phyloP scores from a whole-genome alignment of 30 jellyfish, hydroid and myxozoan genomes.

The Haliclystus octoradiatus region DNA sequence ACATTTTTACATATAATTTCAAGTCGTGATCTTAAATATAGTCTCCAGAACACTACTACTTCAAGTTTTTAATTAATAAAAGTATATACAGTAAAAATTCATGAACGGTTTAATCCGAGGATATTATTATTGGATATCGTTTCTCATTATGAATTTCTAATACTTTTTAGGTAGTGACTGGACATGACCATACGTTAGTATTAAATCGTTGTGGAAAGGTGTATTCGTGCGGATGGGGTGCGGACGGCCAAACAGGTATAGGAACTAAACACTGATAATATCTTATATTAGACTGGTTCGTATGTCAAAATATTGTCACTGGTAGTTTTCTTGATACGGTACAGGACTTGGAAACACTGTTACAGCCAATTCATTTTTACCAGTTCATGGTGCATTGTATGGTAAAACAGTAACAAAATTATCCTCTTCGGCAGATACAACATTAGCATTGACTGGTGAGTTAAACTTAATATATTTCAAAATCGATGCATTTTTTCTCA shows the following conservation, averaged over 20 bases:
- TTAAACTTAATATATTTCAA: neutral
- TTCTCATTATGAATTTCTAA: neutral
- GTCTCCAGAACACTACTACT: too few relatives aligned
- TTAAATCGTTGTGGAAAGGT: slow-evolving; percentile 26
- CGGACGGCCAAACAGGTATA: slow-evolving; percentile 60
- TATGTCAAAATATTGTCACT: neutral
- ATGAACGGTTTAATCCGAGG: too few relatives aligned
- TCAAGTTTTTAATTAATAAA: too few relatives aligned
- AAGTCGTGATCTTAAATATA: too few relatives aligned
- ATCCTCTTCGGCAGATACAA: slow-evolving; percentile 43
- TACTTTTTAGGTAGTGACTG: slow-evolving; percentile 25
- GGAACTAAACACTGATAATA: neutral
- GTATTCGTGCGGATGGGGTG: slow-evolving; percentile 45
- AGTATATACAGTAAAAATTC: too few relatives aligned
- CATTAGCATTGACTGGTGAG: slow-evolving; percentile 57
- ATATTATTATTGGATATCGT: too few relatives aligned
- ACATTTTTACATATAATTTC: too few relatives aligned
- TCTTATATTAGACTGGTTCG: neutral
- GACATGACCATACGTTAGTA: slow-evolving; percentile 35
- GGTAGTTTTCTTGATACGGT: neutral
- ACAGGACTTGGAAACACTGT: slow-evolving; percentile 35
- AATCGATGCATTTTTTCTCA: neutral
- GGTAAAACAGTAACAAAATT: neutral
- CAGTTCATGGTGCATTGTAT: slow-evolving; percentile 18
- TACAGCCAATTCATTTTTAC: slow-evolving; percentile 31